phyloP scores from a whole-genome alignment of 2,888 invertebrate genomes.

The Bursaphelenchus okinawaensis region DNA sequence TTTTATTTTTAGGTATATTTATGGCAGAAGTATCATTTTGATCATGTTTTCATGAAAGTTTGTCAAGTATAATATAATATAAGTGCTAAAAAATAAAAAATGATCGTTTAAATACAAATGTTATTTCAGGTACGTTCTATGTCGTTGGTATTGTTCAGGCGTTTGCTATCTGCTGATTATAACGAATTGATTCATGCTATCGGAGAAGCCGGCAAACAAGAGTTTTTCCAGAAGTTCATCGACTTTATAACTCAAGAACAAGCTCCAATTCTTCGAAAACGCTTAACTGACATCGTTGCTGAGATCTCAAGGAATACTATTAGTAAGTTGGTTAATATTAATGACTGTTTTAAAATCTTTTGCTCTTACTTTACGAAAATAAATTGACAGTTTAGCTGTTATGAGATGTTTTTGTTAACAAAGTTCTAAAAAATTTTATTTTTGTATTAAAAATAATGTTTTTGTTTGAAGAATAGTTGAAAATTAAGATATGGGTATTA shows the following conservation, averaged over 20 bases:
- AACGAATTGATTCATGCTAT: conserved; percentile 79
- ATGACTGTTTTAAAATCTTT: too few species aligned
- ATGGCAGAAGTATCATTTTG: too few species aligned
- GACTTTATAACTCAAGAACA: conserved; percentile 72
- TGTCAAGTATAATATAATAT: conserved; percentile 2
- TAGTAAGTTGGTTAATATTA: conserved; percentile 39
- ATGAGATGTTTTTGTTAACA: neutral
- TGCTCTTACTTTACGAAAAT: too few species aligned
- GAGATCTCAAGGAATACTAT: conserved; percentile 88
- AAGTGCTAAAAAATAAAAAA: neutral
- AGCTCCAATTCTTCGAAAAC: conserved; percentile 72
- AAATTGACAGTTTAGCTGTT: too few species aligned
- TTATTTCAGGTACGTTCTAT: conserved; percentile 70
- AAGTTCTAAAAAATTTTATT: neutral
- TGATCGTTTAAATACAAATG: neutral
- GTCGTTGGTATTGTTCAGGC: conserved; percentile 86
- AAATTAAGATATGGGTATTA: too few species aligned
- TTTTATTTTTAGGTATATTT: neutral
- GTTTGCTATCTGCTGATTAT: conserved; percentile 78
- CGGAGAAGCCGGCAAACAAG: conserved; percentile 72
- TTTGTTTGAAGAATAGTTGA: too few species aligned
- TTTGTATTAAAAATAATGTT: neutral
- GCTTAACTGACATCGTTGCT: conserved; percentile 91
- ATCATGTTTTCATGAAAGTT: neutral
- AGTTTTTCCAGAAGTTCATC: conserved; percentile 76